Conservation (phyloP, 2,888 invertebrate species). For the Hemicrepidius hirtus region DNA sequence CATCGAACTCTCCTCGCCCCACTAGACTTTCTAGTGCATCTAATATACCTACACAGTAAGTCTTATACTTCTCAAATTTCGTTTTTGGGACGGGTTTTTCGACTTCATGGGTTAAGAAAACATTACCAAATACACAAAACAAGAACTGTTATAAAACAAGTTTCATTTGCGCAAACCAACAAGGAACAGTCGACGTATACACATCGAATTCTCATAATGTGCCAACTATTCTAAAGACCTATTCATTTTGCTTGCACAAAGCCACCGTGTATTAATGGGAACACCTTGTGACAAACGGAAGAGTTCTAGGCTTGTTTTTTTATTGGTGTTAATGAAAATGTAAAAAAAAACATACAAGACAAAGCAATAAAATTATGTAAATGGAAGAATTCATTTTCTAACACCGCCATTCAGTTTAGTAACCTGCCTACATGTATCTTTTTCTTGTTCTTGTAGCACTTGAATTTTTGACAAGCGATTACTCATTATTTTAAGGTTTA, state of each 20-base stretch:
- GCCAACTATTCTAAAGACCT: background rate
- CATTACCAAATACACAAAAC: background rate
- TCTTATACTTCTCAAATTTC: background rate
- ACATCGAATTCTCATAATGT: conserved; percentile 10
- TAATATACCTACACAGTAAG: too few relatives aligned
- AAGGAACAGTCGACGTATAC: background rate
- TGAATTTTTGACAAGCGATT: background rate
- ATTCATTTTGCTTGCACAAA: conserved; percentile 15
- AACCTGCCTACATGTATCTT: background rate
- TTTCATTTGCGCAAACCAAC: conserved; percentile 3
- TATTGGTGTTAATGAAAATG: background rate
- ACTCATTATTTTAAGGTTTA: conserved; percentile 11
- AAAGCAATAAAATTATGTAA: conserved; percentile 20
- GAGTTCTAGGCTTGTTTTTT: background rate
- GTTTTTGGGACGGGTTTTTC: background rate
- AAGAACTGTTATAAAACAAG: conserved; percentile 14
- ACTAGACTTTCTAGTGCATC: too few relatives aligned
- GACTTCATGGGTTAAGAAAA: background rate
- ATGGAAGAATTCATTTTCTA: background rate
- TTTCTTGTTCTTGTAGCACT: conserved; percentile 1
- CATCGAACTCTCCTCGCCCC: too few relatives aligned
- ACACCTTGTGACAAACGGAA: background rate
- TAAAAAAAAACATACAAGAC: background rate
- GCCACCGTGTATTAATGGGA: background rate
- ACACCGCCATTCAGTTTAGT: background rate